A percentile compares a stretch with the other conserved stretches of the same genome.
Conservation (phyloP, 37 sponge, comb jelly and placozoan genomes). For the Axinella damicornis region DNA sequence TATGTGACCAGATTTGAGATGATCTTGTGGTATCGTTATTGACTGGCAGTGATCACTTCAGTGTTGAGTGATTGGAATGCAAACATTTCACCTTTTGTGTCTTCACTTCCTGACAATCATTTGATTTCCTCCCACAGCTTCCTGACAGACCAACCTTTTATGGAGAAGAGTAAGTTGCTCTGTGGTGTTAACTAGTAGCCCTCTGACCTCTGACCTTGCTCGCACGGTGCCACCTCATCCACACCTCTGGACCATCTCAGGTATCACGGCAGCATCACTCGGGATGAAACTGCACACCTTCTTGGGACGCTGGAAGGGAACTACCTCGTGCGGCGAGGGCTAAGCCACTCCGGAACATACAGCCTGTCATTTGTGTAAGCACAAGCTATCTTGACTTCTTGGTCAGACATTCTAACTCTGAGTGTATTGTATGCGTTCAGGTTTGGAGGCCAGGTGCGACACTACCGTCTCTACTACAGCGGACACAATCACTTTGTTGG, state of each 20-base stretch:
- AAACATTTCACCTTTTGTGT: neutral
- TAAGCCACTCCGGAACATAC: slow-evolving; percentile 77
- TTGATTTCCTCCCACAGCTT: slow-evolving; percentile 23
- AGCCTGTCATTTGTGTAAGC: slow-evolving; percentile 90
- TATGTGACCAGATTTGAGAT: no score
- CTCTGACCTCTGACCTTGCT: no score
- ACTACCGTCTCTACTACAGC: slow-evolving; percentile 73
- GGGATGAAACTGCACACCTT: slow-evolving; percentile 68
- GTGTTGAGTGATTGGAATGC: no score
- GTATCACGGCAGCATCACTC: slow-evolving; percentile 80
- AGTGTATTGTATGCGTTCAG: slow-evolving; percentile 14
- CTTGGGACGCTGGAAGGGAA: slow-evolving; percentile 71
- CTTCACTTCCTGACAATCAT: neutral
- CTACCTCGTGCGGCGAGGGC: slow-evolving; percentile 79
- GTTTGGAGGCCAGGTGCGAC: slow-evolving; percentile 68
- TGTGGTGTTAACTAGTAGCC: no score
- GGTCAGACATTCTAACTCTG: neutral
- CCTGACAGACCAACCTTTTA: slow-evolving; percentile 63
- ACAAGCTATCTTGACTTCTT: neutral
- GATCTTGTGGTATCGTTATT: no score
- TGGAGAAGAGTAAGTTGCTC: slow-evolving; percentile 82
- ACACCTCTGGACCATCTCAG: slow-evolving; percentile 7
- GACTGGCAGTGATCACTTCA: no score
- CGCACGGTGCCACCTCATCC: no score
- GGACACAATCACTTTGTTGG: slow-evolving; percentile 69